Evolutionary conservation across 2,888 invertebrate genomes (phyloP).

Genomic region (Cantharis nigra): DNA sequence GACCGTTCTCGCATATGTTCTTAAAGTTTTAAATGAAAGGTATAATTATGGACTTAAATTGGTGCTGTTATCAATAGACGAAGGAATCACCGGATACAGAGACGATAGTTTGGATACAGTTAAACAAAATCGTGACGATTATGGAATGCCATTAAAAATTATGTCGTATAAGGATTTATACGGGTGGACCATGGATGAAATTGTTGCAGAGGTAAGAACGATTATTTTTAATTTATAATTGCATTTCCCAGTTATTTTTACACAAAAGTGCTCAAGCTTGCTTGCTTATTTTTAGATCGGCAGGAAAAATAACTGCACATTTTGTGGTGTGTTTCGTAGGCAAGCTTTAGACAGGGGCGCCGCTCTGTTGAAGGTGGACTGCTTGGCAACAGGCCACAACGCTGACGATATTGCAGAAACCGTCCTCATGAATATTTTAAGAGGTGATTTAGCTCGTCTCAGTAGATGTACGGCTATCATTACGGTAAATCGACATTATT

Average conservation of each 20-base stretch:
- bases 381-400: constrained; percentile 96
- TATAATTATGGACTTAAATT: constrained; percentile 90
- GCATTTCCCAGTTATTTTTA: too few species aligned
- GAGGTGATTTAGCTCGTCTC: constrained; percentile 94
- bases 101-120: constrained; percentile 98
- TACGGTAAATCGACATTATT: constrained; percentile 65
- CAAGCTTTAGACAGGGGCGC: constrained; percentile 97
- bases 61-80: constrained; percentile 93
- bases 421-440: constrained; percentile 93
- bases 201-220: constrained; percentile 78
- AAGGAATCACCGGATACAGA: constrained; percentile 94
- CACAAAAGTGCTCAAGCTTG: too few species aligned
- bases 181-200: constrained; percentile 99
- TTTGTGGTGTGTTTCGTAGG: constrained; percentile 93
- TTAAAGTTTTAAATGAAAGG: constrained; percentile 88
- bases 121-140: constrained; percentile 91
- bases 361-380: constrained; percentile 81
- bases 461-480: constrained; percentile 89
- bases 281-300: constrained; percentile 62
- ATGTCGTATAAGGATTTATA: constrained; percentile 96
- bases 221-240: too few species aligned
- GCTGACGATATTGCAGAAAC: constrained; percentile 99
- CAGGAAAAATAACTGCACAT: constrained; percentile 95
- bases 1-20: constrained; percentile 92
- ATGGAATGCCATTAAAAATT: constrained; percentile 90